phyloP scores from a whole-genome alignment of 2,797 vertebrate genomes.

The Rhadinocentrus ornatus region DNA sequence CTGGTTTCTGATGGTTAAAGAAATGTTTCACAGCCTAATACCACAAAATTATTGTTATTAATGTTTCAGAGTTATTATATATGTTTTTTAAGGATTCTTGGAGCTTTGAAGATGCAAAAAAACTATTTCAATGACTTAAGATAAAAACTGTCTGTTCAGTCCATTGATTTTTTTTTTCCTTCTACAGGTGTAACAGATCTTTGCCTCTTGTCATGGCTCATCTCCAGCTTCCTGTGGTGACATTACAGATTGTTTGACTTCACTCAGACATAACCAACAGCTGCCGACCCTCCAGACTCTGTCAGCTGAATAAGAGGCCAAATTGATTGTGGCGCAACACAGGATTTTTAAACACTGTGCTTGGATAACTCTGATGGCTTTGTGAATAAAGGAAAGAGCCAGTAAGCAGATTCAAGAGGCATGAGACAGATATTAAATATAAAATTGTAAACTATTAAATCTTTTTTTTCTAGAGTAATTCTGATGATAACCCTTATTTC shows the following conservation, averaged over 20 bases:
- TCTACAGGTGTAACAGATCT: constrained; percentile 65
- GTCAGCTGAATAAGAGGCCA: constrained; percentile 61
- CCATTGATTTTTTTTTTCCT: constrained; percentile 62
- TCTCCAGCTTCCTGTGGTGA: constrained; percentile 40
- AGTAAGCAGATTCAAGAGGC: constrained; percentile 17
- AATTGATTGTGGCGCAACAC: constrained; percentile 73
- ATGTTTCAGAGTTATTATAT: neutral
- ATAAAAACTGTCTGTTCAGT: constrained; percentile 29
- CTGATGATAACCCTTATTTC: constrained; percentile 82
- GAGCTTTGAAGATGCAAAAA: neutral
- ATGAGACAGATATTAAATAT: constrained; percentile 66
- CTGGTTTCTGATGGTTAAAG: too few relatives aligned
- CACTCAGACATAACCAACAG: constrained; percentile 46
- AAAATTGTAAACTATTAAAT: constrained; percentile 79
- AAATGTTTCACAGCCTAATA: neutral
- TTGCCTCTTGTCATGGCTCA: constrained; percentile 58
- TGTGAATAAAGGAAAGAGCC: constrained; percentile 29
- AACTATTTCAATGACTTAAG: constrained; percentile 20
- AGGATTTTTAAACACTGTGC: constrained; percentile 69
- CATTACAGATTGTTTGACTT: constrained; percentile 46
- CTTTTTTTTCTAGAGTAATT: constrained; percentile 65
- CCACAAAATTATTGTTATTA: neutral
- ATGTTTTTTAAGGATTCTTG: neutral
- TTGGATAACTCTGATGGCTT: constrained; percentile 63
- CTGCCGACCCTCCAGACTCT: constrained; percentile 46